Conservation (phyloP, 2,888 invertebrate species). For the Tenthredo livida region DNA sequence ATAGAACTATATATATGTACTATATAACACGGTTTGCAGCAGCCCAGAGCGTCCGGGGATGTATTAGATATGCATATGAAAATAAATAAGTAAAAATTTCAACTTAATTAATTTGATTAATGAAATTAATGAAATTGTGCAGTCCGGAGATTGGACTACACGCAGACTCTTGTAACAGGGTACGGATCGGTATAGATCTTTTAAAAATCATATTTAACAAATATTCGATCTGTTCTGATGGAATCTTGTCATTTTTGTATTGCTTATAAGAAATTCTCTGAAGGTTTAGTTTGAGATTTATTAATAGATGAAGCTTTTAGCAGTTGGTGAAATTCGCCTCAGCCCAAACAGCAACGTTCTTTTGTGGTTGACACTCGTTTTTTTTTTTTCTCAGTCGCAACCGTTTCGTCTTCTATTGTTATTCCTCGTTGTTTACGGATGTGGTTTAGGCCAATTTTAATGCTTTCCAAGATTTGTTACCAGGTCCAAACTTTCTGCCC, state of each 20-base stretch:
- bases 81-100: not conserved
- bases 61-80: not conserved
- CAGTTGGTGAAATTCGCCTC: slow-evolving; percentile 26
- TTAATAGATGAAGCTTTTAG: slow-evolving; percentile 43
- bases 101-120: not conserved
- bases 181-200: not conserved
- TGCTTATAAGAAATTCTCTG: not conserved
- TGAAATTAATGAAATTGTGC: not conserved
- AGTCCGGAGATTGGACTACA: not conserved
- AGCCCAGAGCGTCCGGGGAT: not conserved
- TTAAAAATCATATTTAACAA: slow-evolving; percentile 16
- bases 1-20: slow-evolving; percentile 8
- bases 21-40: not conserved
- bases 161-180: not conserved
- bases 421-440: not conserved
- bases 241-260: slow-evolving; percentile 44
- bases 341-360: slow-evolving; percentile 32
- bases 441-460: not conserved
- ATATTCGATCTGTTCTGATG: slow-evolving; percentile 31
- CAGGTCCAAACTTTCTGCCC: not conserved
- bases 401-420: slow-evolving; percentile 5
- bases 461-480: not conserved
- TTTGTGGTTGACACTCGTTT: not conserved
- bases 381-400: not conserved
- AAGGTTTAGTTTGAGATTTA: slow-evolving; percentile 28